Evolutionary conservation across 2,113 vertebrate genomes (phyloP).

Genomic region (Pachycephala philippinensis): DNA sequence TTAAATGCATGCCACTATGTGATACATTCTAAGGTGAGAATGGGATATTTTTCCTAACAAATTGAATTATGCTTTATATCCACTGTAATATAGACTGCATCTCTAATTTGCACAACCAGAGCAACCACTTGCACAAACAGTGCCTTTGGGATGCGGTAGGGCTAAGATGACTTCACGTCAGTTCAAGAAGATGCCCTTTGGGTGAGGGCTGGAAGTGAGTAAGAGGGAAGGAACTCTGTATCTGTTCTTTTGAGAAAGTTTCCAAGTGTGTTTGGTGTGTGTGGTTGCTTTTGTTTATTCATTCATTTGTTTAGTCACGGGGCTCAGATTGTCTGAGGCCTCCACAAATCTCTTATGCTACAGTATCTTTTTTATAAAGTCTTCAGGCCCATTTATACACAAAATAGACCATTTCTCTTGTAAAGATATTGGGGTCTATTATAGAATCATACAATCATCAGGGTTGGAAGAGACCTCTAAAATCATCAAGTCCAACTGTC

Average conservation of each 20-base stretch:
- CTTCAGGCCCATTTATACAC: not conserved
- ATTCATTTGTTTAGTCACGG: not conserved
- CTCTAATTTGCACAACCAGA: not conserved
- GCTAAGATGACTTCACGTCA: not conserved
- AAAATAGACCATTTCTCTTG: not conserved
- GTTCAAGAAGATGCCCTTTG: not conserved
- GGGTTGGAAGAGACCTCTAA: not conserved
- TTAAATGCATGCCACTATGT: not conserved
- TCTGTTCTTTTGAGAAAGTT: not conserved
- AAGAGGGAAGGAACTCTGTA: not conserved
- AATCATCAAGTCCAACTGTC: not conserved
- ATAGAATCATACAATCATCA: not conserved
- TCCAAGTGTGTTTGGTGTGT: not conserved
- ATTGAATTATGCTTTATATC: not conserved
- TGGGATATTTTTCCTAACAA: not conserved
- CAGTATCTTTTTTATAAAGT: not conserved
- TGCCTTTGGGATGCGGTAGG: not conserved
- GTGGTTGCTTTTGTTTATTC: not conserved
- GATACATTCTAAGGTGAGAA: not conserved
- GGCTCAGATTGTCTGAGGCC: not conserved
- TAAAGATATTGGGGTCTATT: not conserved
- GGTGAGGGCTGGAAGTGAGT: not conserved
- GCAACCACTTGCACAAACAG: not conserved
- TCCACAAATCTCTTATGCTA: not conserved
- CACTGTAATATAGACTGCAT: not conserved